Conservation (phyloP, 37 sponge, comb jelly and placozoan species). For the Cladorhizidae sp. region DNA sequence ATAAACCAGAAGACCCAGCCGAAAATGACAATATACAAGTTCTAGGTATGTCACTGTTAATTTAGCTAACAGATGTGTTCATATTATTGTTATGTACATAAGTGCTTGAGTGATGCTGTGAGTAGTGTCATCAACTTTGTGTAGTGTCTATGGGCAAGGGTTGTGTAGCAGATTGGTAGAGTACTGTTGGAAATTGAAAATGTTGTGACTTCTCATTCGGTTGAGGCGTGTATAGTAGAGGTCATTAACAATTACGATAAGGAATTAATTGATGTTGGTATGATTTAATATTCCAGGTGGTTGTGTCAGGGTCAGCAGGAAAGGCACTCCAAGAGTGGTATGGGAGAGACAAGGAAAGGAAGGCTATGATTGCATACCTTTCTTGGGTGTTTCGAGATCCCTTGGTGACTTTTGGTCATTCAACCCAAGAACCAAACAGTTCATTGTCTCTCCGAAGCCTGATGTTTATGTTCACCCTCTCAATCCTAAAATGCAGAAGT, state of each 20-base stretch:
- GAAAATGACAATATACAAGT: slow-evolving; percentile 71
- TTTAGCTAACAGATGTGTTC: too few relatives aligned
- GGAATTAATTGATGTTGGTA: neutral
- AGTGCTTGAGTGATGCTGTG: too few relatives aligned
- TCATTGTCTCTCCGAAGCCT: slow-evolving; percentile 87
- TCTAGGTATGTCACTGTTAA: slow-evolving; percentile 50
- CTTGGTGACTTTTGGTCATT: slow-evolving; percentile 96
- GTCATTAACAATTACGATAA: too few relatives aligned
- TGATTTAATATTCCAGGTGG: slow-evolving; percentile 52
- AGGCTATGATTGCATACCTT: slow-evolving; percentile 77
- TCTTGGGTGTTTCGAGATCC: slow-evolving; percentile 89
- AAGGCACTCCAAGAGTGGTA: slow-evolving; percentile 85
- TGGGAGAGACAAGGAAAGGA: slow-evolving; percentile 67
- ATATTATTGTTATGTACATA: too few relatives aligned
- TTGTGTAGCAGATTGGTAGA: too few relatives aligned
- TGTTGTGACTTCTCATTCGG: too few relatives aligned
- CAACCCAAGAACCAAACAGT: slow-evolving; percentile 59
- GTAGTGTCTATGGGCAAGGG: too few relatives aligned
- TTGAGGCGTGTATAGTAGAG: too few relatives aligned
- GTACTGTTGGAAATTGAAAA: too few relatives aligned
- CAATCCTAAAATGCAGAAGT: slow-evolving; percentile 54
- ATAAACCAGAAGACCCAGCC: slow-evolving; percentile 87
- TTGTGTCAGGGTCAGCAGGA: slow-evolving; percentile 44
- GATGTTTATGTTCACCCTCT: slow-evolving; percentile 72
- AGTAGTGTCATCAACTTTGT: neutral